These are phyloP conservation scores for Automeris io DNA, from an alignment of 2,888 invertebrate species.

Conservation along the genomic window DNA sequence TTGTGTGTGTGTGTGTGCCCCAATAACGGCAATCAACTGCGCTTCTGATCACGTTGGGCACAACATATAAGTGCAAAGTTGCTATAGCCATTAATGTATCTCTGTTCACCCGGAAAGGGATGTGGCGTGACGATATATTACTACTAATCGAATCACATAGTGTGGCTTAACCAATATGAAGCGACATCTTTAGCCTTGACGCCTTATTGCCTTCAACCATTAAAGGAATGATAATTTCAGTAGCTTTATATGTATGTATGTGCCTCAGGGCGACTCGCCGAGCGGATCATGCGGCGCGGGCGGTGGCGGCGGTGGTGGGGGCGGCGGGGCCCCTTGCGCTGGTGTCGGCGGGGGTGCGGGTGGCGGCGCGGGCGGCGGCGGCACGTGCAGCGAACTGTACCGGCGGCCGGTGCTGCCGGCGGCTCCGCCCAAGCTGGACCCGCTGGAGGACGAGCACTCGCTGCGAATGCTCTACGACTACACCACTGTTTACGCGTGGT, in stretches of 20 bases:
- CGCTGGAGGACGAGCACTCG: constrained; percentile 87
- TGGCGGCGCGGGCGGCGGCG: constrained; percentile 20
- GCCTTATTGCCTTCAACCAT: background rate
- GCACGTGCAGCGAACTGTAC: constrained; percentile 46
- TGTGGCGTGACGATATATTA: too few relatives aligned
- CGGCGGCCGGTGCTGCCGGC: constrained; percentile 88
- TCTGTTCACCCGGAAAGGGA: too few relatives aligned
- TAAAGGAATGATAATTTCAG: background rate
- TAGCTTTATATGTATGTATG: too few relatives aligned
- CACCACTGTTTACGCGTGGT: constrained; percentile 90
- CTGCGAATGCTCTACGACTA: constrained; percentile 93
- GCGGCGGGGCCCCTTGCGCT: constrained; percentile 22
- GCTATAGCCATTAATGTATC: too few relatives aligned
- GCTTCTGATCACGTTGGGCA: too few relatives aligned
- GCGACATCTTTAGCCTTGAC: background rate
- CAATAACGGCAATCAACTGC: too few relatives aligned
- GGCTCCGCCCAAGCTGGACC: constrained; percentile 86
- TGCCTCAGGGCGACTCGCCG: constrained; percentile 20
- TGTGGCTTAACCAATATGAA: background rate
- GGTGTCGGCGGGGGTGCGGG: constrained; percentile 20
- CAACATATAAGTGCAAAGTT: too few relatives aligned
- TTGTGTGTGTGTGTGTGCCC: too few relatives aligned
- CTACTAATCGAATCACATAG: too few relatives aligned
- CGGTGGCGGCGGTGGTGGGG: background rate
- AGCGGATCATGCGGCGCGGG: constrained; percentile 25